These are phyloP conservation scores for Oxyura jamaicensis DNA, from an alignment of 2,113 vertebrate genomes.

Conservation along the genomic window DNA sequence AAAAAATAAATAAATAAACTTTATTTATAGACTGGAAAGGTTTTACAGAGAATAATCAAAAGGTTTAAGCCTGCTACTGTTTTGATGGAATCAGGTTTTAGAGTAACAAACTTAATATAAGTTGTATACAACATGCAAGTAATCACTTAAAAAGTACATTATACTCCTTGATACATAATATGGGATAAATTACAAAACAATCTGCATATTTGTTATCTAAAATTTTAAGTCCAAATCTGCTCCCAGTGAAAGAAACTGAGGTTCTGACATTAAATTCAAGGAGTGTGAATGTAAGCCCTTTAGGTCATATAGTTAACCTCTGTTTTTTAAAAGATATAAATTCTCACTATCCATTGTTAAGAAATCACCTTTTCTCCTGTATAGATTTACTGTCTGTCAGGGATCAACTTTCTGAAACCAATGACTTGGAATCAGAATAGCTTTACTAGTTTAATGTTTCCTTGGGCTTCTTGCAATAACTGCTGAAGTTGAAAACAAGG, in stretches of 20 bases:
- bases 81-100: neutral
- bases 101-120: neutral
- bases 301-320: neutral
- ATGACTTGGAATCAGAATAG: slow-evolving; percentile 4
- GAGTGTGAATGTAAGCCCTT: neutral
- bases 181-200: neutral
- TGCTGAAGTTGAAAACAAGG: slow-evolving; percentile 18
- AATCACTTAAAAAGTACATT: neutral
- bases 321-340: slow-evolving; percentile 15
- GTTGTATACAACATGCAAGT: neutral
- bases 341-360: neutral
- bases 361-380: neutral
- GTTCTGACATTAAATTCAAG: neutral
- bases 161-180: neutral
- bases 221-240: neutral
- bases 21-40: neutral
- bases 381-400: slow-evolving; percentile 11
- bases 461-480: neutral
- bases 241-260: neutral
- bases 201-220: neutral
- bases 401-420: slow-evolving; percentile 28
- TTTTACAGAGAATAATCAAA: neutral
- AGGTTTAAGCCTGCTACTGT: neutral
- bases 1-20: neutral
- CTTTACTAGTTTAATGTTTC: slow-evolving; percentile 11